These are phyloP conservation scores for Hydrophis major DNA, from an alignment of 2,797 vertebrate genomes.

Conservation along the genomic window DNA sequence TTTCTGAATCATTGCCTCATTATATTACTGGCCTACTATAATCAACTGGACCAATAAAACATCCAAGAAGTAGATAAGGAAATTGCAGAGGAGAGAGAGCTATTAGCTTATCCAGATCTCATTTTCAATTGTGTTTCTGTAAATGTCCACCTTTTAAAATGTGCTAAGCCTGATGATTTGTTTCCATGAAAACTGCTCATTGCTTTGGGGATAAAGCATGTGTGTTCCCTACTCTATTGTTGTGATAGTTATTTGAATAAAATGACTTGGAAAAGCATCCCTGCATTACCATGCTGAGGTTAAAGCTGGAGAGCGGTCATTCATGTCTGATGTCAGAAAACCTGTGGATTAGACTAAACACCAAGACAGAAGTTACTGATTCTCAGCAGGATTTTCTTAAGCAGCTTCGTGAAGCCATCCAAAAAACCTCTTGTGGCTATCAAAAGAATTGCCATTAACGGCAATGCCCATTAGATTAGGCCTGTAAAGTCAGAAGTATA, in stretches of 20 bases:
- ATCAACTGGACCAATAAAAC: slow-evolving; percentile 21
- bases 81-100: slow-evolving; percentile 35
- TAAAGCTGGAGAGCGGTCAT: slow-evolving; percentile 6
- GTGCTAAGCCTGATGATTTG: background rate
- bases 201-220: slow-evolving; percentile 1
- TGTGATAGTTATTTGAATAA: background rate
- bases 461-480: background rate
- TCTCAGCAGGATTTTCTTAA: background rate
- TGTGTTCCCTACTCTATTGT: background rate
- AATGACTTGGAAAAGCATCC: background rate
- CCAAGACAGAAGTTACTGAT: slow-evolving; percentile 11
- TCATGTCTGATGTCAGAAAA: slow-evolving; percentile 16
- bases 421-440: slow-evolving; percentile 23
- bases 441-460: background rate
- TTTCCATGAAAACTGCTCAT: slow-evolving; percentile 18
- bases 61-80: slow-evolving; percentile 43
- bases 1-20: slow-evolving; percentile 46
- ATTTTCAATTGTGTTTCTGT: slow-evolving; percentile 29
- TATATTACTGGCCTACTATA: slow-evolving; percentile 34
- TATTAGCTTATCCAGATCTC: slow-evolving; percentile 41
- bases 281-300: background rate
- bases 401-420: background rate
- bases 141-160: background rate
- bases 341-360: background rate
- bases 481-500: background rate